phyloP scores from a whole-genome alignment of 2,113 vertebrate genomes.

The Beaufortia kweichowensis region DNA sequence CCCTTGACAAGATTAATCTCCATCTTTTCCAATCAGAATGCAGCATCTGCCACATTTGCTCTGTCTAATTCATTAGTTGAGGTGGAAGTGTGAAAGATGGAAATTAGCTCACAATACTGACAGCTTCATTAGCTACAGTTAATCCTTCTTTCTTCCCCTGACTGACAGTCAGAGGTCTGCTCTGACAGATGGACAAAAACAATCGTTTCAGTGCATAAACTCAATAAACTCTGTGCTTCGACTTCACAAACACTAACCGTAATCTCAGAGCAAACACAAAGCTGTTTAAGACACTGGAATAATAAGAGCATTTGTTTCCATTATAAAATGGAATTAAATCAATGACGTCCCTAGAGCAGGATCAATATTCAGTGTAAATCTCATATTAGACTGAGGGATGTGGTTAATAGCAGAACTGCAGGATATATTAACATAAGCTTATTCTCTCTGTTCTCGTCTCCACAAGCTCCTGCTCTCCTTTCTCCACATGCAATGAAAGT shows the following conservation, averaged over 20 bases:
- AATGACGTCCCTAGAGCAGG: conserved; percentile 3
- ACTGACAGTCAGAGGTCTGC: not conserved
- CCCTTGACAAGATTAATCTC: not conserved
- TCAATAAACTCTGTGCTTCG: not conserved
- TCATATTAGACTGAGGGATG: not conserved
- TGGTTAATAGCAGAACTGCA: not conserved
- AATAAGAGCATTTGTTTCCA: not conserved
- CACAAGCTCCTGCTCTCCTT: not conserved
- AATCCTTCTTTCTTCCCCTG: conserved; percentile 7
- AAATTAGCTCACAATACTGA: conserved; percentile 36
- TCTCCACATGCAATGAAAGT: not conserved
- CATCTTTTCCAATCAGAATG: not conserved
- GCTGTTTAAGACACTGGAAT: not conserved
- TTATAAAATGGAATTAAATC: not conserved
- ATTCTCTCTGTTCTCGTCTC: not conserved
- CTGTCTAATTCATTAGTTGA: conserved; percentile 37
- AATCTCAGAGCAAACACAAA: not conserved
- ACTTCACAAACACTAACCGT: not conserved
- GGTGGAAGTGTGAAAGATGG: conserved; percentile 21
- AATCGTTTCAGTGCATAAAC: not conserved
- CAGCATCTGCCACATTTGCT: not conserved
- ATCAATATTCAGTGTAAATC: conserved; percentile 14
- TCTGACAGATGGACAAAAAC: not conserved
- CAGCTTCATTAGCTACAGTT: conserved; percentile 50
- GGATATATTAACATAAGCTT: conserved; percentile 1